Percentiles rank a stretch among this genome's conserved stretches.
Conservation (phyloP, 2,797 vertebrate genomes). For the Hippopotamyrus pictus region DNA sequence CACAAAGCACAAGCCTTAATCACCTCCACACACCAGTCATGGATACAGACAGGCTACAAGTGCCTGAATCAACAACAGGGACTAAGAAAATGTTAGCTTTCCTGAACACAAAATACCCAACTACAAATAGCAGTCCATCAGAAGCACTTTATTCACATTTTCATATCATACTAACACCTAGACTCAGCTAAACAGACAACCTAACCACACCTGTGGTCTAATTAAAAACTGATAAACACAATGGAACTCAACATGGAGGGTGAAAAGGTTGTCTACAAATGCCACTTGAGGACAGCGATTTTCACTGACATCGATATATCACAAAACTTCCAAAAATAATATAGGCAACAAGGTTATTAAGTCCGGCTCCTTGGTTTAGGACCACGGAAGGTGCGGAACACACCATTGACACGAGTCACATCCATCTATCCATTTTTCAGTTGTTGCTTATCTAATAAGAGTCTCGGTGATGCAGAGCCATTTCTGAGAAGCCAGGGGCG, state of each 20-base stretch:
- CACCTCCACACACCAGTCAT: neutral
- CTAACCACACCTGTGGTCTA: neutral
- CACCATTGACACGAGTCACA: neutral
- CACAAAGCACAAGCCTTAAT: neutral
- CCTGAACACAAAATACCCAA: neutral
- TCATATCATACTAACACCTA: neutral
- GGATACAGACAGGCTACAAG: neutral
- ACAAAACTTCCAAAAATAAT: neutral
- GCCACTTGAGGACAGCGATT: neutral
- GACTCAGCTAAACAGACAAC: neutral
- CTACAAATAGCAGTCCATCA: neutral
- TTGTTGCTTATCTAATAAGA: conserved; percentile 1
- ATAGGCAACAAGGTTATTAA: neutral
- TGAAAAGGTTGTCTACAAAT: neutral
- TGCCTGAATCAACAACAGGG: neutral
- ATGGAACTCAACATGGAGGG: neutral
- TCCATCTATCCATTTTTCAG: neutral
- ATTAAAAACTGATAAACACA: neutral
- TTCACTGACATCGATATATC: neutral
- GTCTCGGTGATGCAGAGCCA: neutral
- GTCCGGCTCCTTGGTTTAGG: neutral
- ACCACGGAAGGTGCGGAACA: neutral
- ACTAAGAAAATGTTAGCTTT: neutral
- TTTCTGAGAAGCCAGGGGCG: neutral
- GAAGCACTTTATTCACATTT: neutral